A percentile compares a stretch with the other conserved stretches of the same genome.
phyloP scores from a whole-genome alignment of 2,113 vertebrate genomes.

The Myrmecobius fasciatus region DNA sequence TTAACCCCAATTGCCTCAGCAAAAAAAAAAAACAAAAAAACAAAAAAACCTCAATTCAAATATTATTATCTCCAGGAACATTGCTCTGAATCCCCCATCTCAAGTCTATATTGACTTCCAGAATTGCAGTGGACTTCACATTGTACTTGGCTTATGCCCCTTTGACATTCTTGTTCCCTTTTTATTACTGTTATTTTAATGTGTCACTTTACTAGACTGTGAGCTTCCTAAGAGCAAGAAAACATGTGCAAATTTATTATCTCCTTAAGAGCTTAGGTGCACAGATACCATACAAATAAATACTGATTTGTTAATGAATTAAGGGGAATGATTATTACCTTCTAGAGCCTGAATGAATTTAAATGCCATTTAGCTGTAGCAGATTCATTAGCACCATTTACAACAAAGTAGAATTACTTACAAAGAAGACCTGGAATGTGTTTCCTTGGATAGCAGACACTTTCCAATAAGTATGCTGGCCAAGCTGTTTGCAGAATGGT shows the following conservation, averaged over 20 bases:
- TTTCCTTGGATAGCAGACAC: conserved; percentile 1
- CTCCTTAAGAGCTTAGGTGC: background rate
- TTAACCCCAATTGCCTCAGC: no score
- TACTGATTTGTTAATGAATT: background rate
- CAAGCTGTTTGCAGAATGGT: conserved; percentile 14
- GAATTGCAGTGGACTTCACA: background rate
- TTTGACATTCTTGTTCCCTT: background rate
- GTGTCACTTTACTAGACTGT: background rate
- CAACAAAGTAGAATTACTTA: conserved; percentile 32
- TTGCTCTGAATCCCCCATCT: background rate
- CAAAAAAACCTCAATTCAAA: background rate
- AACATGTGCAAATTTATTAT: background rate
- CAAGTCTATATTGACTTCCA: background rate
- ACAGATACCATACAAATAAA: background rate
- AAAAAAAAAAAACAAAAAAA: no score
- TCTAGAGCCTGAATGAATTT: background rate
- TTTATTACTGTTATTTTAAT: background rate
- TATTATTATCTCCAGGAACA: background rate
- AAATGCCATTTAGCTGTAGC: background rate
- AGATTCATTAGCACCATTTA: background rate
- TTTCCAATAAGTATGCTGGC: conserved; percentile 35
- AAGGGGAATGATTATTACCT: background rate
- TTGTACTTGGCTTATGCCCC: background rate
- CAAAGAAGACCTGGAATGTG: background rate
- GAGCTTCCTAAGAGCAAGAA: background rate